Evolutionary conservation across 2,888 invertebrate genomes (phyloP).

Genomic region (Meganola albula): DNA sequence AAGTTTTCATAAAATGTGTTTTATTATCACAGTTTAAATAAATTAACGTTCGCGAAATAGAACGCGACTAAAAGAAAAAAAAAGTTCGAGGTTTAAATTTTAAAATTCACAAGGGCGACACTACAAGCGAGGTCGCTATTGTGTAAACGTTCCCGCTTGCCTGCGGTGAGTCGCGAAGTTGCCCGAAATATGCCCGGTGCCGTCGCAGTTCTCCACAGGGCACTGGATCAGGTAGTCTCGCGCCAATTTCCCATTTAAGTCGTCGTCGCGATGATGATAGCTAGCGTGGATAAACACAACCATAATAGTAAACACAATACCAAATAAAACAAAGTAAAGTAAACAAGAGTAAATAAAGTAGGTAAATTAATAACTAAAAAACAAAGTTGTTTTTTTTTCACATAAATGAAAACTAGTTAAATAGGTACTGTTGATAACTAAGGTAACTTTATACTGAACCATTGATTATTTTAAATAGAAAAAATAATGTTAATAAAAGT

Average conservation of each 20-base stretch:
- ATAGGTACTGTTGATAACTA: too few species aligned
- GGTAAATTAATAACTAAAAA: too few species aligned
- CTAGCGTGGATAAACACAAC: slow-evolving; percentile 53
- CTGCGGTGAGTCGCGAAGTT: slow-evolving; percentile 94
- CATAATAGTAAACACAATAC: slow-evolving; percentile 28
- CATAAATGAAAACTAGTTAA: too few species aligned
- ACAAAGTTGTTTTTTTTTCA: too few species aligned
- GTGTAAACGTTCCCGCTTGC: slow-evolving; percentile 73
- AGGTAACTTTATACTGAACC: too few species aligned
- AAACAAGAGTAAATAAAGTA: slow-evolving; percentile 18
- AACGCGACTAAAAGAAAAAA: slow-evolving; percentile 1
- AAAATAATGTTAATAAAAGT: neutral
- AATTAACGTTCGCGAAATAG: too few species aligned
- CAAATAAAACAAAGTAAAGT: slow-evolving; percentile 25
- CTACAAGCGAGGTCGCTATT: slow-evolving; percentile 20
- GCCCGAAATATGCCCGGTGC: slow-evolving; percentile 91
- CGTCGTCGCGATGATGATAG: slow-evolving; percentile 61
- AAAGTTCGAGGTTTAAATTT: slow-evolving; percentile 27
- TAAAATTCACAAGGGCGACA: slow-evolving; percentile 13
- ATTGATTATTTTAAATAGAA: too few species aligned
- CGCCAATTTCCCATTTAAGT: slow-evolving; percentile 72
- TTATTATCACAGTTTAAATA: too few species aligned
- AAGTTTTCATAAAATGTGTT: too few species aligned
- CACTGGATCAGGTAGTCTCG: slow-evolving; percentile 88
- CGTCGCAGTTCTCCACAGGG: slow-evolving; percentile 88